Evolutionary conservation across 2,888 invertebrate species (phyloP), one percentile per base, ranked within the genome.

Genomic region (Teleiodes luculella): DNA sequence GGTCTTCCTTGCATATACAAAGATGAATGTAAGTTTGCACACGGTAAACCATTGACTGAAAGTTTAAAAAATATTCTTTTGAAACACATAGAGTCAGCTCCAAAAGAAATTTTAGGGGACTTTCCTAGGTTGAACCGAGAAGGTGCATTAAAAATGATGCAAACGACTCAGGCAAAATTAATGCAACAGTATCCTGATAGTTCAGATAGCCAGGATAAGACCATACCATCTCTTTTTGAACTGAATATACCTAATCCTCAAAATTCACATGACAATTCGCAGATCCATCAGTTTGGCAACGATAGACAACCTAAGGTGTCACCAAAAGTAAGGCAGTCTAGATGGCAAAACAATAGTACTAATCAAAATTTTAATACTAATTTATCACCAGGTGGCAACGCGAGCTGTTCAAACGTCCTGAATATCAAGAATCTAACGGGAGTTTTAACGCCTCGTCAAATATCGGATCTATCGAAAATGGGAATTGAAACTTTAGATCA

Each of bases 1-100:
- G 98, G 98, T 60, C 92, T 96, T 80, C 94, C 94, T 53, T 98
- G 98, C 81, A 92, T 92, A 61, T 92, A 92, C 49, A 93, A 93
- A 72, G 94, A 95, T n/a, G 94, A 94, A 58, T 99, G 98, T 87
- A 97, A 97, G 83, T 98, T 98, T 83, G 96, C 97, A 28, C 98
- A 99, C 79, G 94, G 94, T 16, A 94, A 94, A 67, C 96, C 96
- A 0, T 90, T 98, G n/a, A 93, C 92, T 52, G 97, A 97, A 60
- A 93, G 93, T 72, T 91, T 95, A 58, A 91, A 92, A 70, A 92
- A 90, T 65, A 91, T 92, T 58, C 76, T 92, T 56, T 74, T 93
- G 5, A 93, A 92, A 90, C 97, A 97, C 78, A 93, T 97, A 74
- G 97, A 97, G 83, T 95, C 96, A 0, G 96, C 96, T 0, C 97